Conservation (phyloP, 2,888 invertebrate genomes). For the Taenaris catops region DNA sequence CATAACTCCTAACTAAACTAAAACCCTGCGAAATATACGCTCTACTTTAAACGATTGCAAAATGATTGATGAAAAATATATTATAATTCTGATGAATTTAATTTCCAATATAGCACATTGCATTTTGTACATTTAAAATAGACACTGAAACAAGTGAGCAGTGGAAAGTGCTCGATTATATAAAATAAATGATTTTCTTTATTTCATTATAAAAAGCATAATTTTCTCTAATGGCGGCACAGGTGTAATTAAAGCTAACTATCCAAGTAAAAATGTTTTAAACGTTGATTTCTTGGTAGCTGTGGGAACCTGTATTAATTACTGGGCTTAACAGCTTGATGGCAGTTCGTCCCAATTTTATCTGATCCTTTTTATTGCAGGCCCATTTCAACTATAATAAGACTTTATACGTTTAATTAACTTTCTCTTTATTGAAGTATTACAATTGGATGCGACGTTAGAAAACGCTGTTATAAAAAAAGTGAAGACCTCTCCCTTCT, state of each 20-base stretch:
- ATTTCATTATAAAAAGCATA: slow-evolving; percentile 18
- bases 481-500: too few species aligned
- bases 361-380: slow-evolving; percentile 25
- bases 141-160: too few species aligned
- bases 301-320: slow-evolving; percentile 41
- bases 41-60: too few species aligned
- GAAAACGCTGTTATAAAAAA: too few species aligned
- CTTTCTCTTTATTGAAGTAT: slow-evolving; percentile 3
- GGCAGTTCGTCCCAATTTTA: slow-evolving; percentile 24
- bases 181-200: slow-evolving; percentile 6
- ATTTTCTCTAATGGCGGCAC: slow-evolving; percentile 18
- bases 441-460: too few species aligned
- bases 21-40: too few species aligned
- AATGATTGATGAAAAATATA: too few species aligned
- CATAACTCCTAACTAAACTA: too few species aligned
- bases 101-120: too few species aligned
- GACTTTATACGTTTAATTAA: slow-evolving; percentile 1
- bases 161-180: background rate
- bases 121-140: too few species aligned
- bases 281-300: slow-evolving; percentile 31
- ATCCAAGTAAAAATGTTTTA: slow-evolving; percentile 35
- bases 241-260: slow-evolving; percentile 34
- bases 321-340: slow-evolving; percentile 28
- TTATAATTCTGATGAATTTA: too few species aligned
- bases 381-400: slow-evolving; percentile 9